A percentile compares a stretch with the other conserved stretches of the same genome.
Evolutionary conservation across 2,113 vertebrate species (phyloP).

Genomic region (Baryphthengus martii): DNA sequence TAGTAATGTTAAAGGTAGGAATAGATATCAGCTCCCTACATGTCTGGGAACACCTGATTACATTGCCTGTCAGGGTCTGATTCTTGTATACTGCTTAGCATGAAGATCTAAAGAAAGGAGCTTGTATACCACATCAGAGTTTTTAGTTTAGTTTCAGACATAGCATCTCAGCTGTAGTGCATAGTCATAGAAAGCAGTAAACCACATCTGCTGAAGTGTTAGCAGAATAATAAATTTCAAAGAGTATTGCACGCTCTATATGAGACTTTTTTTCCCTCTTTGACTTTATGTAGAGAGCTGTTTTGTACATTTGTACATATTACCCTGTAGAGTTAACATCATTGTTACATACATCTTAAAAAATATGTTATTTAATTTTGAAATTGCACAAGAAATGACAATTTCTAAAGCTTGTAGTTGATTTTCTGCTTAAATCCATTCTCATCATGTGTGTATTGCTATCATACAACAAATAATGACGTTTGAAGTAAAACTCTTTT

Average conservation of each 20-base stretch:
- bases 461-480: neutral
- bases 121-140: neutral
- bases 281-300: neutral
- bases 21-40: neutral
- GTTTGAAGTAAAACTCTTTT: neutral
- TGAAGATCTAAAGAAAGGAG: neutral
- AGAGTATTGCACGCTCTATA: neutral
- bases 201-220: neutral
- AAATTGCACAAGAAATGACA: neutral
- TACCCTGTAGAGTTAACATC: neutral
- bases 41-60: neutral
- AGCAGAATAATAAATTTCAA: neutral
- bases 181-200: neutral
- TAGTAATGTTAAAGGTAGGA: neutral
- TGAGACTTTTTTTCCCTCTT: neutral
- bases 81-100: neutral
- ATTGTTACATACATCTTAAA: neutral
- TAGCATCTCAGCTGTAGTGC: neutral
- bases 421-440: neutral
- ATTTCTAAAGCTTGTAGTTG: neutral
- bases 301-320: neutral
- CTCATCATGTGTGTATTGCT: neutral
- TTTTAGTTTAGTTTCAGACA: neutral
- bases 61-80: neutral
- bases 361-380: neutral